These are phyloP conservation scores for Tangara arthus DNA, from an alignment of 2,797 vertebrate species.

Conservation along the genomic window DNA sequence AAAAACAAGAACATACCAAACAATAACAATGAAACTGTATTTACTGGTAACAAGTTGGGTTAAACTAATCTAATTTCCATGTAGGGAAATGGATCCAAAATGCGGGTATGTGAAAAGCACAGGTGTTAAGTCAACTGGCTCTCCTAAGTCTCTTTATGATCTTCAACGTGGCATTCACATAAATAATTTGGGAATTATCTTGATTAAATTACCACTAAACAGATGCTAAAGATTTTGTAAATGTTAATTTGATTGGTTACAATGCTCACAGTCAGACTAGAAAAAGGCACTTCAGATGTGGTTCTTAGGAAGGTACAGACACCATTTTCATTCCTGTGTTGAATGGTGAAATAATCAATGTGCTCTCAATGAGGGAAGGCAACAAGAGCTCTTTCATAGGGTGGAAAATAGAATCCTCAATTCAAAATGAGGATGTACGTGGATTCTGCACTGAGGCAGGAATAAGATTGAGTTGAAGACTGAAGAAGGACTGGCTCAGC, in stretches of 20 bases:
- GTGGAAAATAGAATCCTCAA: background rate
- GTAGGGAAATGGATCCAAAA: background rate
- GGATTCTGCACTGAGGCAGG: background rate
- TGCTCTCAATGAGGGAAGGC: background rate
- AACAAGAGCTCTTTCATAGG: fast-evolving
- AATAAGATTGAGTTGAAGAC: background rate
- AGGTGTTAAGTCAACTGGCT: background rate
- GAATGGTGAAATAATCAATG: background rate
- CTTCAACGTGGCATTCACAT: background rate
- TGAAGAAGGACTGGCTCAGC: background rate
- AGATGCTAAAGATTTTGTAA: background rate
- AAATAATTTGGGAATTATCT: background rate
- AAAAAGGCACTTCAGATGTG: background rate
- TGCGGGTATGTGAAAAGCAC: background rate
- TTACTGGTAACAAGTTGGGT: background rate
- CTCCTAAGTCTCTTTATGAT: background rate
- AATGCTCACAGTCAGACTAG: background rate
- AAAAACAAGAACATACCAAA: background rate
- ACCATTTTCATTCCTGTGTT: background rate
- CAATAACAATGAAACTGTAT: background rate
- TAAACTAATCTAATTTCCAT: background rate
- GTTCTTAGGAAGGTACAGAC: background rate
- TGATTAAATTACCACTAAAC: background rate
- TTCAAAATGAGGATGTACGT: background rate
- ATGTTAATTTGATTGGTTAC: background rate